Base-by-base conservation (phyloP, 2,113 vertebrate genomes). In the Gila orcuttii region DNA sequence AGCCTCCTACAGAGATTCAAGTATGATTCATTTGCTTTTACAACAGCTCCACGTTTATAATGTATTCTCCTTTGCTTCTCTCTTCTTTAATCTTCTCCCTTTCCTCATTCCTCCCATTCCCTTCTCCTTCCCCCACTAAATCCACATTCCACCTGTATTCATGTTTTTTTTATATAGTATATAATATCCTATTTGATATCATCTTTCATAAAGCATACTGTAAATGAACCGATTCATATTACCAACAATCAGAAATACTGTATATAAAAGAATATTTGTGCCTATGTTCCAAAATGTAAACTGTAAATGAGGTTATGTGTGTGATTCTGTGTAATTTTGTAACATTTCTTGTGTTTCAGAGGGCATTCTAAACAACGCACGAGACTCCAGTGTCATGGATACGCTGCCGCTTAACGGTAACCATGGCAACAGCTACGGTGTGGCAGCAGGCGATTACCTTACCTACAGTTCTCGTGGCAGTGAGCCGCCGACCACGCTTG, bases 1-100 rank as follows among this genome's bases (percentile, higher is more conserved):
- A 99, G 98, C 97, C 95, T 96, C 97, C 94, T 99, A 98, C 96
- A 97, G 98, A 97, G 97, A 99, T 96, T 99, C 97, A 98, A 99
- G 97, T 99, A 99, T 94, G 97, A 96, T 88, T 92, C 85, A 89
- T 77, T 90, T 87, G 92, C 89, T 36, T 95, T 97, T 96, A 69
- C 95, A 95, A 95, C 96, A 96, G 96, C 96, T 85, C 96, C 96
- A 96, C 96, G 94, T 96, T 95, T 96, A 93, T 66, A 82, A 47
- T 79, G 10, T 66, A 33, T 47, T 57, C 57, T 82, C 23, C 42
- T 88, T 45, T 50, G 17, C 42, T 74, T 50, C 59, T 64, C 36
- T 45, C 12, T 42, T 36, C 62, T 73, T 71, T 84, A 57, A 31
- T 64, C 71, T 80, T 87, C 33, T 71, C 45, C 73, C 31, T 4